Evolutionary conservation across 2,113 vertebrate species (phyloP).

Genomic region (Cnemophilus loriae): DNA sequence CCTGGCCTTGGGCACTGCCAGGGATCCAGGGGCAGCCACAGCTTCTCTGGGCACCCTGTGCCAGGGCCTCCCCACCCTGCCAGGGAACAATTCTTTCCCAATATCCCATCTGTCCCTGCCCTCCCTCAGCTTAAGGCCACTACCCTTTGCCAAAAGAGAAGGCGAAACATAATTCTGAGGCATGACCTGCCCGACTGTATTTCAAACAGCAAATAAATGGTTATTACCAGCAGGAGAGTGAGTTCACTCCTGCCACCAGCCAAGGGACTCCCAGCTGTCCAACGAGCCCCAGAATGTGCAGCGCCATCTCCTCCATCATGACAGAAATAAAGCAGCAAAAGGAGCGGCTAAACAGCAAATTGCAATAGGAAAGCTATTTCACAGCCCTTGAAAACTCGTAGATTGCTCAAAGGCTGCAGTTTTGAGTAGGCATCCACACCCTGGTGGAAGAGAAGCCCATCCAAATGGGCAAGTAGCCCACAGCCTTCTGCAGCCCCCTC

Average conservation of each 20-base stretch:
- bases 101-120: rapidly evolving
- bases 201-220: background rate
- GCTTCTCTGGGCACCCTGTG: background rate
- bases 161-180: background rate
- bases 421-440: background rate
- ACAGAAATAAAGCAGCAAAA: background rate
- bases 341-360: background rate
- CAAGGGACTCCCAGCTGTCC: background rate
- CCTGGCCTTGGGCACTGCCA: background rate
- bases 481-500: background rate
- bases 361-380: background rate
- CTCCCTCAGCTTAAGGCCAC: background rate
- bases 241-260: background rate
- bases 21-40: background rate
- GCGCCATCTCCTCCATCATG: rapidly evolving
- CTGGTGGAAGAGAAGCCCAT: background rate
- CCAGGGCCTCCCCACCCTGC: rapidly evolving
- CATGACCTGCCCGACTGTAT: background rate
- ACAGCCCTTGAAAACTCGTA: background rate
- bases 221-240: background rate
- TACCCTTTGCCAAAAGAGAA: background rate
- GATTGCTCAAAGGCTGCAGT: background rate
- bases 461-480: background rate
- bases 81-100: background rate
- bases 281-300: background rate